A percentile compares a stretch with the other conserved stretches of the same genome.
phyloP scores from a whole-genome alignment of 2,113 vertebrate genomes.

The Limanda limanda region DNA sequence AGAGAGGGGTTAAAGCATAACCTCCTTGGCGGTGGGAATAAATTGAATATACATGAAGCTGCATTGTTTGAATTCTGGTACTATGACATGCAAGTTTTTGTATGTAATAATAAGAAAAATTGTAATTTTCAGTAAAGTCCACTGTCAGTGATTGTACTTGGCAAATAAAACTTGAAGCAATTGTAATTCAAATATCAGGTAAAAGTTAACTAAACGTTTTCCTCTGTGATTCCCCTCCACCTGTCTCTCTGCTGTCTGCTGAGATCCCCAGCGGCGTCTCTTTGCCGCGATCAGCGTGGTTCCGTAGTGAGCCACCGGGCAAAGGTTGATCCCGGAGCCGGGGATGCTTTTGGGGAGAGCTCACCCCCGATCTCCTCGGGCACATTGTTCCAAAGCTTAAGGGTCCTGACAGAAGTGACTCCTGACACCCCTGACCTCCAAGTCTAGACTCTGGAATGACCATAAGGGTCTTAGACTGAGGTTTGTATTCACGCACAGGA shows the following conservation, averaged over 20 bases:
- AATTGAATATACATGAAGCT: no score
- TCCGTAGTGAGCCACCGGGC: slow-evolving; percentile 34
- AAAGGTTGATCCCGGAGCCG: slow-evolving; percentile 30
- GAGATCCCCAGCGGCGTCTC: slow-evolving; percentile 35
- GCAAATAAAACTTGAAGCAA: not conserved
- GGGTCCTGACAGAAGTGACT: slow-evolving; percentile 33
- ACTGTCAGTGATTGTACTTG: not conserved
- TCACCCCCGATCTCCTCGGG: slow-evolving; percentile 32
- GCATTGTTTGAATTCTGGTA: no score
- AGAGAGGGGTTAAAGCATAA: no score
- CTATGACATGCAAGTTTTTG: no score
- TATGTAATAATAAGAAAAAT: no score
- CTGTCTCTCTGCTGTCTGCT: slow-evolving; percentile 29
- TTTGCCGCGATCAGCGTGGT: slow-evolving; percentile 21
- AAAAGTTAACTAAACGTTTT: not conserved
- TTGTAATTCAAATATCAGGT: not conserved
- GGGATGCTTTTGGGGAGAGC: slow-evolving; percentile 37
- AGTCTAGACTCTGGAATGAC: slow-evolving; percentile 41
- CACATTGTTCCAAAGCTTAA: slow-evolving; percentile 39
- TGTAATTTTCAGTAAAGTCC: not conserved
- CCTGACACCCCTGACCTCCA: slow-evolving; percentile 36
- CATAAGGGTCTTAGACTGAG: slow-evolving; percentile 26
- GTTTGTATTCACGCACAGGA: not conserved
- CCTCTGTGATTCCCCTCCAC: not conserved
- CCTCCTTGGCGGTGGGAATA: no score